These are phyloP conservation scores for Heliothis virescens DNA, from an alignment of 1,140 invertebrate species.

Conservation along the genomic window DNA sequence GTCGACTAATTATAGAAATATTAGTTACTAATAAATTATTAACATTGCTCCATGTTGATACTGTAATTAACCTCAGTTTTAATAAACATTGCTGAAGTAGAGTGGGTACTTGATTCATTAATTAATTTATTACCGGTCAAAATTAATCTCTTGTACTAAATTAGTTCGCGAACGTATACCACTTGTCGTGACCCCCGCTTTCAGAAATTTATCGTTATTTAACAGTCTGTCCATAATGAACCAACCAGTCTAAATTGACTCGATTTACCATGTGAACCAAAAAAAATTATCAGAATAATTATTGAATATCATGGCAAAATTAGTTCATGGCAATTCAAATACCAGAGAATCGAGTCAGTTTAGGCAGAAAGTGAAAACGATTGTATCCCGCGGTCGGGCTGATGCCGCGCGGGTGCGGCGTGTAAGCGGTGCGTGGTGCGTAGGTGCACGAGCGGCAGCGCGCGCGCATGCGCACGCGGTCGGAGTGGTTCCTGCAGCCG, in stretches of 20 bases:
- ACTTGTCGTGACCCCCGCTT: conserved; percentile 26
- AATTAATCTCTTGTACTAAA: conserved; percentile 22
- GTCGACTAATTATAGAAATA: conserved; percentile 58
- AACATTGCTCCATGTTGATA: conserved; percentile 36
- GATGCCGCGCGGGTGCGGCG: background rate
- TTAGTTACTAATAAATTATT: conserved; percentile 60
- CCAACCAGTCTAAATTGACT: background rate
- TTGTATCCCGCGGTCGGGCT: background rate
- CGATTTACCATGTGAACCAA: too few relatives aligned
- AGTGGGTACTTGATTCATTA: conserved; percentile 47
- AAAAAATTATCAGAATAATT: too few relatives aligned
- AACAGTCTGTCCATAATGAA: background rate
- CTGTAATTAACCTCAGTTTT: conserved; percentile 33
- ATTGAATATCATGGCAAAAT: too few relatives aligned
- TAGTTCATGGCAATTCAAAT: too few relatives aligned
- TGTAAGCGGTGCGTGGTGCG: conserved; percentile 62
- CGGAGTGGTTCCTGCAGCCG: conserved; percentile 96
- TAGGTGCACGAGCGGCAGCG: conserved; percentile 97
- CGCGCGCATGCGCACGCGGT: conserved; percentile 96
- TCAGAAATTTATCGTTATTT: background rate
- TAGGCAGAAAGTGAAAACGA: background rate
- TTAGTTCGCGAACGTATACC: background rate
- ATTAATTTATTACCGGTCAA: background rate
- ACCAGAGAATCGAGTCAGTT: background rate
- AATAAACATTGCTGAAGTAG: conserved; percentile 18